Conservation (phyloP, 2,797 vertebrate species). For the Amphiprion clarkii region DNA sequence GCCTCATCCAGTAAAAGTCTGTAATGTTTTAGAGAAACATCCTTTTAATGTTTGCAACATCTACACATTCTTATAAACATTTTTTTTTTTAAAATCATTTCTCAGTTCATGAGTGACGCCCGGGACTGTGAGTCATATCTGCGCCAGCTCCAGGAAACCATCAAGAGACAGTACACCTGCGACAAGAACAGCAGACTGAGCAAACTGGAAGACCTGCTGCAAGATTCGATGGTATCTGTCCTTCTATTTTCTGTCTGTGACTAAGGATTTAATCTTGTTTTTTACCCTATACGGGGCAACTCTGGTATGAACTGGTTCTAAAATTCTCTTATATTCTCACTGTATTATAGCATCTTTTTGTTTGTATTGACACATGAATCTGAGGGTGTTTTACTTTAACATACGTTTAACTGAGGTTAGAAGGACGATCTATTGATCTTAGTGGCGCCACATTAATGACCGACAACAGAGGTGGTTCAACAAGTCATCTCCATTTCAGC, state of each 20-base stretch:
- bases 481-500: too few species aligned
- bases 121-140: slow-evolving; percentile 93
- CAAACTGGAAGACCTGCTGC: slow-evolving; percentile 95
- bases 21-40: too few species aligned
- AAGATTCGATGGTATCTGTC: slow-evolving; percentile 95
- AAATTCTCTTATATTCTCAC: background rate
- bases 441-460: too few species aligned
- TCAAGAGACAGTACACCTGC: slow-evolving; percentile 96
- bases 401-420: background rate
- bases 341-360: background rate
- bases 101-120: slow-evolving; percentile 93
- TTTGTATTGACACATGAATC: too few species aligned
- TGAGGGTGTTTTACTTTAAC: too few species aligned
- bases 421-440: too few species aligned
- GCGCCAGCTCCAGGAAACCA: slow-evolving; percentile 94
- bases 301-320: background rate
- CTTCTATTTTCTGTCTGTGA: background rate
- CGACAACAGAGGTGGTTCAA: too few species aligned
- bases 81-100: background rate
- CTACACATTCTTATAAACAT: background rate
- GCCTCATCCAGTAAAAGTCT: too few species aligned
- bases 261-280: background rate
- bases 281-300: too few species aligned
- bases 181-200: slow-evolving; percentile 93
- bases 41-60: background rate